A percentile compares a stretch with the other conserved stretches of the same genome.
These are phyloP conservation scores for Drosophila formosana DNA, from an alignment of 2,888 invertebrate genomes.

Conservation along the genomic window DNA sequence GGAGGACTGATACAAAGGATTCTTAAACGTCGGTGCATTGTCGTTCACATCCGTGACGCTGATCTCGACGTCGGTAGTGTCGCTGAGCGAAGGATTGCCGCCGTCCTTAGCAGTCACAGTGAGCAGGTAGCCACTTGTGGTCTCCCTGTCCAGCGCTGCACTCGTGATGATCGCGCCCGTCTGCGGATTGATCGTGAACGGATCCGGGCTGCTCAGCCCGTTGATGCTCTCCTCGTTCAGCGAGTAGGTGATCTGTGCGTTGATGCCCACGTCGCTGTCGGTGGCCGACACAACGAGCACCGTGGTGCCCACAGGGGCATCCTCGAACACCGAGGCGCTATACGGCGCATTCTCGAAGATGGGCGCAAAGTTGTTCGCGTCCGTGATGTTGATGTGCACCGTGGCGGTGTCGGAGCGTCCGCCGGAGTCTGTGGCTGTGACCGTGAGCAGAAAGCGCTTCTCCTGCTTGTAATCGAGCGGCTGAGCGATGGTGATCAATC, in stretches of 20 bases:
- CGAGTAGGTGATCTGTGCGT: conserved; percentile 94
- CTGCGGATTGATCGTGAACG: conserved; percentile 95
- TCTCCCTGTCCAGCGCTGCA: conserved; percentile 93
- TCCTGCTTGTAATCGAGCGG: conserved; percentile 97
- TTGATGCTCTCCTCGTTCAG: conserved; percentile 89
- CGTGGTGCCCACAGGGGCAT: conserved; percentile 95
- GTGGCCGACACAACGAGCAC: conserved; percentile 96
- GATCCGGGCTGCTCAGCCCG: conserved; percentile 87
- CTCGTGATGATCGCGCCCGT: conserved; percentile 97
- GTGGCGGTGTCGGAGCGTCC: conserved; percentile 94
- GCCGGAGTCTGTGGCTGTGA: conserved; percentile 95
- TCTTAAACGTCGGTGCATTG: conserved; percentile 94
- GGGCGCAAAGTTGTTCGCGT: conserved; percentile 97
- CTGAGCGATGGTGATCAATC: conserved; percentile 94
- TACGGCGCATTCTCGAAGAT: conserved; percentile 97
- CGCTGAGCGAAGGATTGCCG: conserved; percentile 94
- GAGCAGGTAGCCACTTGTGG: conserved; percentile 91
- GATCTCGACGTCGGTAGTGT: conserved; percentile 98
- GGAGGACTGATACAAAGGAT: conserved; percentile 92
- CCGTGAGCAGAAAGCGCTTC: conserved; percentile 93
- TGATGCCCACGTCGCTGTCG: conserved; percentile 97
- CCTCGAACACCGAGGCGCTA: conserved; percentile 95
- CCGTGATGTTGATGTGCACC: conserved; percentile 96
- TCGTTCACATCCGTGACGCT: conserved; percentile 98
- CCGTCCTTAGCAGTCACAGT: conserved; percentile 97